Evolutionary conservation across 1,140 invertebrate genomes (phyloP).

Genomic region (Eumaeus atala): DNA sequence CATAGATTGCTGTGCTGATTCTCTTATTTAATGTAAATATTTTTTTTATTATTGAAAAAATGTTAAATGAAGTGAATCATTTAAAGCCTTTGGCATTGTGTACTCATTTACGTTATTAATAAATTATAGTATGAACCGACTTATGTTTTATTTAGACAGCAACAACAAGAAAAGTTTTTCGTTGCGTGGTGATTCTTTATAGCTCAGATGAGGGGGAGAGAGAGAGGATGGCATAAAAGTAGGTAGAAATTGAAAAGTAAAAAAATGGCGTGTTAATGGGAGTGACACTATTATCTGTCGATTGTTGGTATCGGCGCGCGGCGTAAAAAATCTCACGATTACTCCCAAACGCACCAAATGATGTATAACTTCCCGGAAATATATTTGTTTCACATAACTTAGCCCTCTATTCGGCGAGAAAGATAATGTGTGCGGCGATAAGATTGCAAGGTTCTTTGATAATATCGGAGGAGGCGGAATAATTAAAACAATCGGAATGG

Average conservation of each 20-base stretch:
- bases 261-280: no score
- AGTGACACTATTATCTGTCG: no score
- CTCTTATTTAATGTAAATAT: constrained; percentile 69
- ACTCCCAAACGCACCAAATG: no score
- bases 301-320: no score
- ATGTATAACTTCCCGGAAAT: constrained; percentile 9
- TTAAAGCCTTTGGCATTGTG: constrained; percentile 71
- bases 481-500: constrained; percentile 69
- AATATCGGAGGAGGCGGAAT: constrained; percentile 60
- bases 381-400: constrained; percentile 28
- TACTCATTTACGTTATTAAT: constrained; percentile 74
- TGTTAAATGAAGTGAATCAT: constrained; percentile 69
- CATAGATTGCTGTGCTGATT: constrained; percentile 68
- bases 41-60: constrained; percentile 63
- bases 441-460: constrained; percentile 61
- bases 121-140: constrained; percentile 68
- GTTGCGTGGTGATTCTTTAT: no score
- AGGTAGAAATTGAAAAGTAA: no score
- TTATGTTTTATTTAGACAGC: constrained; percentile 51
- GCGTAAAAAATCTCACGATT: no score
- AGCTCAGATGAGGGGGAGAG: no score
- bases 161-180: not conserved
- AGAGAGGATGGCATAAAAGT: no score
- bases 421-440: constrained; percentile 58
- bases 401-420: constrained; percentile 43